These are phyloP conservation scores for Chrysolina haemoptera DNA, from an alignment of 2,888 invertebrate genomes.

Conservation along the genomic window DNA sequence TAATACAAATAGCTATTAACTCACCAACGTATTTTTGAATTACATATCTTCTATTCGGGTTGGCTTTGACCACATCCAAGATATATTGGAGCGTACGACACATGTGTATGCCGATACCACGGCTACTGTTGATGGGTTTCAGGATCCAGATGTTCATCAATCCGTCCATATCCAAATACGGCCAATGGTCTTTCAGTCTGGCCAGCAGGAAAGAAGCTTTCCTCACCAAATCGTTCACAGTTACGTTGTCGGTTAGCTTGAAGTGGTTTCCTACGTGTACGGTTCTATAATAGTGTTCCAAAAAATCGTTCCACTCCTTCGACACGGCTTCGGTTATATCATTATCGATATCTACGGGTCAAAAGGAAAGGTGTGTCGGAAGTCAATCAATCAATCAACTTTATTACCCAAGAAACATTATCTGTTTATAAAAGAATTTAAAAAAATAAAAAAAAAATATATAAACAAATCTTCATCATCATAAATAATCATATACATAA, in stretches of 20 bases:
- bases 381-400: too few relatives aligned
- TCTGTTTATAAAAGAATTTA: too few relatives aligned
- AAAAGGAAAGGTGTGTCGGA: background rate
- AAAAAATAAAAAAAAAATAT: too few relatives aligned
- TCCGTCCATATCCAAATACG: slow-evolving; percentile 82
- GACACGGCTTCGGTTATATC: slow-evolving; percentile 65
- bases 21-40: slow-evolving; percentile 93
- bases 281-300: slow-evolving; percentile 78
- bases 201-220: slow-evolving; percentile 74
- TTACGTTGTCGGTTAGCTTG: slow-evolving; percentile 64
- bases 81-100: slow-evolving; percentile 84
- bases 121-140: slow-evolving; percentile 86
- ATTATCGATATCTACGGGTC: slow-evolving; percentile 57
- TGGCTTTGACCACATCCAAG: slow-evolving; percentile 74
- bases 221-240: slow-evolving; percentile 61
- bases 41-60: slow-evolving; percentile 78
- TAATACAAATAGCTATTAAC: too few relatives aligned
- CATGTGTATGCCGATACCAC: slow-evolving; percentile 88
- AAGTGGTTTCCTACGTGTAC: slow-evolving; percentile 75
- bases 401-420: too few relatives aligned
- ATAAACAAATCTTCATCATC: too few relatives aligned
- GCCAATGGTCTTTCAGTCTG: slow-evolving; percentile 74
- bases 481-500: too few relatives aligned
- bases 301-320: slow-evolving; percentile 79
- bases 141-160: slow-evolving; percentile 91